These are phyloP conservation scores for Dicranocentrus wangi DNA, from an alignment of 2,888 invertebrate species.

Conservation along the genomic window DNA sequence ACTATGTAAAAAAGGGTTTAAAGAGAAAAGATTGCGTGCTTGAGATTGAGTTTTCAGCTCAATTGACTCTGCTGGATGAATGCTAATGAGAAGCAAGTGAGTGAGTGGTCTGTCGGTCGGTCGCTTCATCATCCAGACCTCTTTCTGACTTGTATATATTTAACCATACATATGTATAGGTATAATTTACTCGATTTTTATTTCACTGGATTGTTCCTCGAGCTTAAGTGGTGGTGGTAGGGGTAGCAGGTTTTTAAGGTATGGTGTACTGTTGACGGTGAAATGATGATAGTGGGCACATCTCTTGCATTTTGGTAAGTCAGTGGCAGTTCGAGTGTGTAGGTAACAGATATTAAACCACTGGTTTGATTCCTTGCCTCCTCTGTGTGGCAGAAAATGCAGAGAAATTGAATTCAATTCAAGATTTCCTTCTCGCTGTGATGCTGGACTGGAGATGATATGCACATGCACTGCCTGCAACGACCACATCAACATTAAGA, in stretches of 20 bases:
- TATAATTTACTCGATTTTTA: slow-evolving; percentile 22
- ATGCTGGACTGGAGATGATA: slow-evolving; percentile 7
- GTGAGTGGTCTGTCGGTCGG: slow-evolving; percentile 53
- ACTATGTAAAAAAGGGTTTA: slow-evolving; percentile 24
- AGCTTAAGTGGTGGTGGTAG: slow-evolving; percentile 4
- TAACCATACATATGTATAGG: slow-evolving; percentile 1
- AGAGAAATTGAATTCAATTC: slow-evolving; percentile 44
- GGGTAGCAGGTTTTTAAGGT: slow-evolving; percentile 26
- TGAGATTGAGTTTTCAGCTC: slow-evolving; percentile 66
- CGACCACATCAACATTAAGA: too few species aligned
- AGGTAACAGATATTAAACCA: slow-evolving; percentile 44
- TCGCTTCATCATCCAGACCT: slow-evolving; percentile 41
- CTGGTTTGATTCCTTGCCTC: slow-evolving; percentile 40
- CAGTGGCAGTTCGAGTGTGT: slow-evolving; percentile 54
- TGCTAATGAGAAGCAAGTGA: slow-evolving; percentile 64
- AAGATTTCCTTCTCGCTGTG: slow-evolving; percentile 11
- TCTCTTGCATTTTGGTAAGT: slow-evolving; percentile 27
- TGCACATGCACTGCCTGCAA: too few species aligned
- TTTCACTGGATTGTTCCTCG: slow-evolving; percentile 6
- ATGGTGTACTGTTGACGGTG: slow-evolving; percentile 25
- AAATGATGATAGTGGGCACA: slow-evolving; percentile 40
- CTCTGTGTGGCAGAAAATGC: slow-evolving; percentile 47
- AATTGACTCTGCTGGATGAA: slow-evolving; percentile 67
- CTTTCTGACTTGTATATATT: slow-evolving; percentile 26
- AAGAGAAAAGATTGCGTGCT: slow-evolving; percentile 63